Base-by-base conservation (phyloP, 2,113 vertebrate species). In the Lepisosteus osseus region DNA sequence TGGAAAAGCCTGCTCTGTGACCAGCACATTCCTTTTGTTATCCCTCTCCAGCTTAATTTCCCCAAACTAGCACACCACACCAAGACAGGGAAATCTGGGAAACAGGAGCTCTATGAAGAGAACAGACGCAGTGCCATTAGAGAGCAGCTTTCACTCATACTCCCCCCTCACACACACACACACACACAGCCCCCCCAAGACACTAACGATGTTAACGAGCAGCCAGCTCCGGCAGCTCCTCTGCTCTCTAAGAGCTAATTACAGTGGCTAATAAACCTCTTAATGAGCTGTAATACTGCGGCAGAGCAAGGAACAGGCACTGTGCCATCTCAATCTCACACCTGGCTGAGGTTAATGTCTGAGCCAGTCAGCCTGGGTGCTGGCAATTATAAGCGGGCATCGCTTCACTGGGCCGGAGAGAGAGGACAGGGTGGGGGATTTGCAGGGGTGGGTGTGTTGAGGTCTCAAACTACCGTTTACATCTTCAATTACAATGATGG, bases 211-310 rank as follows among this genome's bases (percentile, higher is more conserved):
- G 78, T 74, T 76, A 73, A 76, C 78, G 74, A 75, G 70, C 67
- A 44, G 54, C 57, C 12, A 45, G 54, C 61, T 44, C 75, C 55
- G 11, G n/a, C 72, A 47, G 17, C 65, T 62, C 69, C 68, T 41
- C 63, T 66, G 14, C 70, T 78, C 75, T 73, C 59, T 67, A 81
- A 88, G 76, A 75, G 78, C 73, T 90, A 86, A 90, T 90, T 85
- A 88, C 80, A 65, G 82, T 78, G 75, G 77, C 85, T 89, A 88
- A 91, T 91, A 82, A 85, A 81, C 78, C 81, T 83, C 79, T 82
- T 88, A 88, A 90, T 88, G 83, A 87, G 86, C 72, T 57, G 63
- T 13, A 54, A 67, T 29, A 66, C 64, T 14, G 62, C 41, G 64
- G 62, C 71, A 57, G 63, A 61, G 56, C 44, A 17, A 44, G 51